phyloP scores from a whole-genome alignment of 2,797 vertebrate species.

The Eupleurogrammus muticus region DNA sequence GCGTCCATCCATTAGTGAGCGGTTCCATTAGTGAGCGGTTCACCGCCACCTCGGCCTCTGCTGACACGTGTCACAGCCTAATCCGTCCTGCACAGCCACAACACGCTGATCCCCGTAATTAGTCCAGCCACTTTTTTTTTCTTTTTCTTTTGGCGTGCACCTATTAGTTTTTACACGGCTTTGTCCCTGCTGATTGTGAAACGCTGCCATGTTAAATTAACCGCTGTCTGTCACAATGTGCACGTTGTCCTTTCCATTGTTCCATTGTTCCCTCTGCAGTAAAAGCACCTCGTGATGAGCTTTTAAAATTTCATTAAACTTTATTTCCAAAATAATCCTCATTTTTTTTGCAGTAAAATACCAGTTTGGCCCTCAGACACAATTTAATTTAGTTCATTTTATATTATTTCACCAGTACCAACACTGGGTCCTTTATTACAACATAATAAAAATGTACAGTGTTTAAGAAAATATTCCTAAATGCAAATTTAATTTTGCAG shows the following conservation, averaged over 20 bases:
- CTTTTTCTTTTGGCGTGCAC: constrained; percentile 53
- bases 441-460: too few species aligned
- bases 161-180: constrained; percentile 61
- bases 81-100: constrained; percentile 49
- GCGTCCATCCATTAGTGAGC: constrained; percentile 51
- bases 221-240: constrained; percentile 34
- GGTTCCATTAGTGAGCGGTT: too few species aligned
- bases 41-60: constrained; percentile 42
- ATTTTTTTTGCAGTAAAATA: not conserved
- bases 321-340: not conserved
- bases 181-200: constrained; percentile 54
- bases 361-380: not conserved
- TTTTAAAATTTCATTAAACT: not conserved
- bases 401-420: not conserved
- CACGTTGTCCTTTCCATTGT: constrained; percentile 30
- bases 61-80: constrained; percentile 46
- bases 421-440: too few species aligned
- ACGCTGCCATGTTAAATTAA: constrained; percentile 58
- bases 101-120: constrained; percentile 51
- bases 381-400: not conserved
- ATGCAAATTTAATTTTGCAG: not conserved
- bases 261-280: not conserved
- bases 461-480: too few species aligned
- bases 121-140: constrained; percentile 60
- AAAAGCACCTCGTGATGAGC: not conserved